Base-by-base conservation (phyloP, 2,113 vertebrate genomes). In the Colossoma macropomum region DNA sequence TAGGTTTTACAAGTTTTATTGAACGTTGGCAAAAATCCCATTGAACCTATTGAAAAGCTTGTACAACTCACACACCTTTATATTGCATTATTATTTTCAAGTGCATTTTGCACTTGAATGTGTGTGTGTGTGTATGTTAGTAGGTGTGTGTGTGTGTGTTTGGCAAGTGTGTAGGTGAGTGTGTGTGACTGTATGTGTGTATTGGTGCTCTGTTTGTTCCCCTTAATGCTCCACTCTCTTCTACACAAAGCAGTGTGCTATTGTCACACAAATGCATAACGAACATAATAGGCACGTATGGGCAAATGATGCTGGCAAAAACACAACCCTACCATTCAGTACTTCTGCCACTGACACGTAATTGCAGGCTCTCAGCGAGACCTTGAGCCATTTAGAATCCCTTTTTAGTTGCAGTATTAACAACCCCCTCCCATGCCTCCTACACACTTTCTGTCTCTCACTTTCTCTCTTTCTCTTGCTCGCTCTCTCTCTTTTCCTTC, bases 291-390 rank as follows among this genome's bases (percentile, higher is more conserved):
- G 79, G 66, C 79, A 83, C 54, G 72, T 80, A 70, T 32, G 23
- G 73, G 50, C 19, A 82, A 15, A 81, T 62, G 59, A 59, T 59
- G 56, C 85, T 38, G 45, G 28, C 74, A 74, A 83, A 79, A 75
- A 82, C 34, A 83, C 45, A 60, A 50, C 85, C 76, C 32, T 84
- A 56, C 75, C 75, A 84, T 75, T 76, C 84, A 66, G 83, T 75
- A 60, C 59, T 65, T 80, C 80, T 89, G 50, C 79, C 78, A 82
- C 78, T 80, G 84, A 84, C 72, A 83, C n/a, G 60, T 86, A 84
- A 88, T 88, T 88, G 69, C 81, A 65, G 75, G 84, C 66, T 84
- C 71, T 72, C 79, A 62, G 75, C 41, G 63, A 88, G 82, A 75
- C 87, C 82, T 76, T 83, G 85, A 83, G 69, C 72, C 78, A 72